Conservation (phyloP, 2,797 vertebrate species). For the Poeciliopsis presidionis region DNA sequence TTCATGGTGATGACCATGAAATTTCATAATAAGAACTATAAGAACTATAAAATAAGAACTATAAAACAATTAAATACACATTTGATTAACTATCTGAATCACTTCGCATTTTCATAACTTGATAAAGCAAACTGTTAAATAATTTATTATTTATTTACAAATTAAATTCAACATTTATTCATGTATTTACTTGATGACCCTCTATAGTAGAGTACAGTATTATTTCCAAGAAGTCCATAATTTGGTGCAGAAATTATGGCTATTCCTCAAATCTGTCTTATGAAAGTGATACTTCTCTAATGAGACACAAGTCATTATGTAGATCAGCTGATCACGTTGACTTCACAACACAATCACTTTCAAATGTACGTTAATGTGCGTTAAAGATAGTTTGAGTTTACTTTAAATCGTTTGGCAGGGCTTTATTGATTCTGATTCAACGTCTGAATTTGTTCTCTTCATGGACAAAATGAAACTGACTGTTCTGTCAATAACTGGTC, state of each 20-base stretch:
- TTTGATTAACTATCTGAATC: not conserved
- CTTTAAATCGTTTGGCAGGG: not conserved
- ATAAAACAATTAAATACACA: not conserved
- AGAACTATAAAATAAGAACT: no score
- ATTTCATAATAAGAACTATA: no score
- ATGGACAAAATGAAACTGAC: not conserved
- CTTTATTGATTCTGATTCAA: not conserved
- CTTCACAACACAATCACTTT: not conserved
- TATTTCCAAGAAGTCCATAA: not conserved
- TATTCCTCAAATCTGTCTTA: not conserved
- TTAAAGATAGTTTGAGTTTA: not conserved
- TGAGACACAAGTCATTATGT: conserved; percentile 4
- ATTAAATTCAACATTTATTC: not conserved
- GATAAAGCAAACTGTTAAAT: not conserved
- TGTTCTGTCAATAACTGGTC: not conserved
- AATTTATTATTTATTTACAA: not conserved
- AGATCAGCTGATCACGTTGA: conserved; percentile 27
- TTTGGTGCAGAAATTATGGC: not conserved
- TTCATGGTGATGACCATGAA: not conserved
- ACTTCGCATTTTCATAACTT: not conserved
- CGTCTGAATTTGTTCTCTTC: not conserved
- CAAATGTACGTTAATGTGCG: not conserved
- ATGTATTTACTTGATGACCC: not conserved
- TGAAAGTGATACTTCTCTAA: not conserved
- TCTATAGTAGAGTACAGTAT: not conserved